phyloP scores from a whole-genome alignment of 2,113 vertebrate genomes.

The Bagarius yarrelli region DNA sequence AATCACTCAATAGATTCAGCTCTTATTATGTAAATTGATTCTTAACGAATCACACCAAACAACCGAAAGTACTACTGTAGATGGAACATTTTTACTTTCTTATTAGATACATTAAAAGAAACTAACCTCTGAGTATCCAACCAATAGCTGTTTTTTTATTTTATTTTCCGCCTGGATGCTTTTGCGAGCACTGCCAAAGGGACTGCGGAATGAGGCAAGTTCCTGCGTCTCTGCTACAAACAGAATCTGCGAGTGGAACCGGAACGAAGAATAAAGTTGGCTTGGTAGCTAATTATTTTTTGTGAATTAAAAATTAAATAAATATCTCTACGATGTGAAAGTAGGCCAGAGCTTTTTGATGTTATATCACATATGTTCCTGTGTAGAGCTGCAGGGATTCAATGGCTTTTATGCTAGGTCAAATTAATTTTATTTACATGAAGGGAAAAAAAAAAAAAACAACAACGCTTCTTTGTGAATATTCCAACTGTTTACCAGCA shows the following conservation, averaged over 20 bases:
- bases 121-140: background rate
- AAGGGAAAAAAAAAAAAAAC: background rate
- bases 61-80: no score
- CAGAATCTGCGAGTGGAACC: slow-evolving; percentile 40
- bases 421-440: slow-evolving; percentile 20
- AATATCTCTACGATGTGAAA: slow-evolving; percentile 36
- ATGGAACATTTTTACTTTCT: no score
- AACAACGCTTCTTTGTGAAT: slow-evolving; percentile 13
- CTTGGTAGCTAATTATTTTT: slow-evolving; percentile 50
- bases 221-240: slow-evolving; percentile 38
- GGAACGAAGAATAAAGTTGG: slow-evolving; percentile 48
- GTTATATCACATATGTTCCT: slow-evolving; percentile 28
- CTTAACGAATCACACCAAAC: no score
- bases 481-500: background rate
- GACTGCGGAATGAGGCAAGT: slow-evolving; percentile 35
- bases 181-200: slow-evolving; percentile 43
- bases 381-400: background rate
- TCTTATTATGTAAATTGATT: no score
- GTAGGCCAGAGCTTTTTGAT: slow-evolving; percentile 50
- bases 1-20: background rate
- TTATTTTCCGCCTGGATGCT: slow-evolving; percentile 22
- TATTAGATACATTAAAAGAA: no score
- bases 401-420: slow-evolving; percentile 24
- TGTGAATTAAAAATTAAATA: slow-evolving; percentile 49
- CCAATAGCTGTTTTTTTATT: slow-evolving; percentile 28